These are phyloP conservation scores for Austrofundulus limnaeus DNA, from an alignment of 2,113 vertebrate genomes.

Conservation along the genomic window DNA sequence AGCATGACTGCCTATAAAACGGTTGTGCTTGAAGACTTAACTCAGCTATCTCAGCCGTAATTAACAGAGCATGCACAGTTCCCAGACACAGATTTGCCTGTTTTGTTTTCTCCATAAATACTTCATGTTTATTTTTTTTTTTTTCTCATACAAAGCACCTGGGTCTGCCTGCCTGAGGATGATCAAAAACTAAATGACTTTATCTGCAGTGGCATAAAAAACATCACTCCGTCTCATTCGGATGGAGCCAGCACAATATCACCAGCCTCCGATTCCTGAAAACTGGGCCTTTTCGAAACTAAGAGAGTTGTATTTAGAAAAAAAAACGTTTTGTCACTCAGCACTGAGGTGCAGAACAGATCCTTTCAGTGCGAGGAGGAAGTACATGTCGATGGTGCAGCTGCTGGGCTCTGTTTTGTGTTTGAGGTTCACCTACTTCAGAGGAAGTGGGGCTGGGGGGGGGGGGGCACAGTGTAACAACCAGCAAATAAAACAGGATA, in stretches of 20 bases:
- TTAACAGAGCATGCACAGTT: conserved; percentile 64
- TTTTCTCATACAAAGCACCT: conserved; percentile 54
- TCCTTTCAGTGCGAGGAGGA: conserved; percentile 46
- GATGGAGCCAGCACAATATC: conserved; percentile 1
- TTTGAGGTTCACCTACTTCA: conserved; percentile 70
- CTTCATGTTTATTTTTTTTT: conserved; percentile 1
- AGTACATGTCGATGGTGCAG: conserved; percentile 52
- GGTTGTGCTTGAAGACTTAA: conserved; percentile 71
- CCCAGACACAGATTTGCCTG: conserved; percentile 66
- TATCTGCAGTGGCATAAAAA: conserved; percentile 19
- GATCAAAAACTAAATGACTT: conserved; percentile 20
- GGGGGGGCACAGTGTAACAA: conserved; percentile 50
- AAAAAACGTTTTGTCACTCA: conserved; percentile 39
- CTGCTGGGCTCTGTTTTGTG: conserved; percentile 49
- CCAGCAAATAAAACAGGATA: conserved; percentile 77
- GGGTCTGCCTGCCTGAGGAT: conserved; percentile 16
- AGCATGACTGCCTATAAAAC: conserved; percentile 69
- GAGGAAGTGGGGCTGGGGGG: conserved; percentile 77
- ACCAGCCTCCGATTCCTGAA: conserved; percentile 49
- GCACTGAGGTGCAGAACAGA: conserved; percentile 17
- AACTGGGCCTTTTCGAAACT: conserved; percentile 43
- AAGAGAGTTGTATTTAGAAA: conserved; percentile 24
- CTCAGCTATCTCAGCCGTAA: conserved; percentile 70
- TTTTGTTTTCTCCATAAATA: conserved; percentile 43
- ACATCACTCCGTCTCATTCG: conserved; percentile 9